phyloP scores from a whole-genome alignment of 1,140 invertebrate species.

The Papilio dardanus region DNA sequence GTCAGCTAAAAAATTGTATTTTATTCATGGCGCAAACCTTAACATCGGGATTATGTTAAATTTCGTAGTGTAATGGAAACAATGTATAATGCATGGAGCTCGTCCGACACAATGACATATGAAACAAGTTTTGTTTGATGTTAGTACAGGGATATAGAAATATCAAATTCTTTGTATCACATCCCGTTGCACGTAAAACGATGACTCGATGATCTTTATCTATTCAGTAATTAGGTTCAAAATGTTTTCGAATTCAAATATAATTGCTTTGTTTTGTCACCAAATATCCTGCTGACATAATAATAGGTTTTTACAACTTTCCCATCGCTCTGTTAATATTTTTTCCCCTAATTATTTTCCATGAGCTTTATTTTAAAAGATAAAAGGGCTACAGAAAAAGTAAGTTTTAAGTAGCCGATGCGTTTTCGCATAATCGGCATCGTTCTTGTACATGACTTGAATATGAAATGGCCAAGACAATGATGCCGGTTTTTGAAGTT shows the following conservation, averaged over 20 bases:
- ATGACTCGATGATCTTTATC: conserved; percentile 22
- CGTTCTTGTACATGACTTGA: conserved; percentile 69
- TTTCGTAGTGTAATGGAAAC: conserved; percentile 80
- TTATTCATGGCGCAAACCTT: conserved; percentile 78
- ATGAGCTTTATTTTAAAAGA: conserved; percentile 56
- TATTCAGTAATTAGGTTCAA: not conserved
- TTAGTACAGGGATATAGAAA: conserved; percentile 67
- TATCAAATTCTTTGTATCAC: conserved; percentile 50
- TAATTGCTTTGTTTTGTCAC: conserved; percentile 32
- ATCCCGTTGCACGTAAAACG: not conserved
- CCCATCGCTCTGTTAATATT: conserved; percentile 51
- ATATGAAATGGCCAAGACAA: conserved; percentile 68
- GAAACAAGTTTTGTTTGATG: conserved; percentile 66
- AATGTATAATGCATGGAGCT: conserved; percentile 73
- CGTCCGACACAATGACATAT: conserved; percentile 76
- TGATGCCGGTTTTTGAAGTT: conserved; percentile 66
- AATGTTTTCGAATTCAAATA: not conserved
- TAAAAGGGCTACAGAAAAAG: conserved; percentile 54
- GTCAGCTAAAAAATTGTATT: conserved; percentile 69
- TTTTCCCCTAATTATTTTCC: conserved; percentile 60
- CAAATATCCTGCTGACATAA: not conserved
- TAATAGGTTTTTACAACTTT: conserved; percentile 29
- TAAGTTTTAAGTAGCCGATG: conserved; percentile 68
- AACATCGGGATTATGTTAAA: conserved; percentile 79
- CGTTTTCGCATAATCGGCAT: conserved; percentile 75